Base-by-base conservation (phyloP, 2,888 invertebrate species). In the Eupithecia vulgata region DNA sequence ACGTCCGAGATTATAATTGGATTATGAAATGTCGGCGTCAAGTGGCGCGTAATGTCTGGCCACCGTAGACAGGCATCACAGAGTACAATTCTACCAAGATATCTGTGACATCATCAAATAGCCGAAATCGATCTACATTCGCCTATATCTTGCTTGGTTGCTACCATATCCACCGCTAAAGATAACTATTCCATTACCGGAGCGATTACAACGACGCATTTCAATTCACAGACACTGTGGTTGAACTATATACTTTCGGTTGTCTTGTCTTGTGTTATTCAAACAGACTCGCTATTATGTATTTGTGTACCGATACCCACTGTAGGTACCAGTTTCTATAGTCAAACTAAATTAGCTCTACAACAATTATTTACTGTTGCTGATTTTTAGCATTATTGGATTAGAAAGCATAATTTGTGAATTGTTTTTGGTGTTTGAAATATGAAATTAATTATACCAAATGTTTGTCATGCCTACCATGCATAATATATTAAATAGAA, bases 1-100 rank as follows among this genome's bases (percentile, higher is more conserved):
- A 77, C 79, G 64, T 80, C 80, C 79, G 73, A 72, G 77, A 77
- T 79, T 57, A 72, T 90, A 88, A 91, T 91, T 89, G 90, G 91
- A 91, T 91, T 91, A 91, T 82, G 85, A 86, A 89, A 88, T 85
- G 84, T 81, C 75, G 81, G 78, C 81, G 35, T 78, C 83, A 87
- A 91, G 79, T 88, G 85, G 88, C 84, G 89, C 91, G 87, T 88
- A 82, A 82, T 87, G 90, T 90, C 90, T 90, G 84, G 81, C 75
- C 67, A 75, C 74, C 67, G 67, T 73, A 72, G 72, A 74, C 71
- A 73, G 69, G 64, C 68, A 75, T 71, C 72, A 75, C 25, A 4
- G 5, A 57, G 57, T 57, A 57, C 57, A 57, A 13, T 57, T 57
- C 57, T 5, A 57, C 57, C 57, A 57, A 57, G 21, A 57, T 57